Evolutionary conservation across 2,113 vertebrate species (phyloP).

Genomic region (Nerophis ophidion): DNA sequence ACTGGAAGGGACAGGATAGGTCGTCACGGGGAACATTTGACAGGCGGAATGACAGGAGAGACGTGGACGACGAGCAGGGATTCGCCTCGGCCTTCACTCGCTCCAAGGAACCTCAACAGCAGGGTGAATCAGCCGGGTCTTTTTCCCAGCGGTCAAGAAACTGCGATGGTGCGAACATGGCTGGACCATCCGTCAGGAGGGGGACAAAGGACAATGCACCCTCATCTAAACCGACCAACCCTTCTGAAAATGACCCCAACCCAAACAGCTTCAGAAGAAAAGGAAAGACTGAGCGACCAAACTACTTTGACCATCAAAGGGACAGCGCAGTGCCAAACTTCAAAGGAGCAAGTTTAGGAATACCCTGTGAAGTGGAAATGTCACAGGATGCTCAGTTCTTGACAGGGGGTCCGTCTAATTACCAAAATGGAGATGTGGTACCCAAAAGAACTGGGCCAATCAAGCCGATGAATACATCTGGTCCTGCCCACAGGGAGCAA

Average conservation of each 20-base stretch:
- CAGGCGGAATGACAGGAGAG: conserved; percentile 65
- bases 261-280: conserved; percentile 74
- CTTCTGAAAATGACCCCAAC: conserved; percentile 48
- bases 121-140: conserved; percentile 39
- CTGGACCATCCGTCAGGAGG: conserved; percentile 55
- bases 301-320: conserved; percentile 75
- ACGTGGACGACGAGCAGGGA: conserved; percentile 39
- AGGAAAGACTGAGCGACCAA: conserved; percentile 76
- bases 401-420: conserved; percentile 33
- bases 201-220: conserved; percentile 70
- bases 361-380: conserved; percentile 68
- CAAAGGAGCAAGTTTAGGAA: conserved; percentile 72
- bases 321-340: conserved; percentile 68
- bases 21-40: conserved; percentile 57
- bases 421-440: conserved; percentile 85
- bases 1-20: conserved; percentile 71
- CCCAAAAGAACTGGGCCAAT: conserved; percentile 86
- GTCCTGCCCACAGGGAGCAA: conserved; percentile 69
- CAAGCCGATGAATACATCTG: conserved; percentile 67
- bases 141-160: conserved; percentile 55
- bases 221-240: conserved; percentile 69
- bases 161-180: conserved; percentile 41
- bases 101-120: conserved; percentile 74
- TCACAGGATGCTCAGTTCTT: conserved; percentile 58
- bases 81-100: conserved; percentile 43